Evolutionary conservation across 35 echinoderm and acorn worm species (phyloP).

Genomic region (Stichopus chloronotus): DNA sequence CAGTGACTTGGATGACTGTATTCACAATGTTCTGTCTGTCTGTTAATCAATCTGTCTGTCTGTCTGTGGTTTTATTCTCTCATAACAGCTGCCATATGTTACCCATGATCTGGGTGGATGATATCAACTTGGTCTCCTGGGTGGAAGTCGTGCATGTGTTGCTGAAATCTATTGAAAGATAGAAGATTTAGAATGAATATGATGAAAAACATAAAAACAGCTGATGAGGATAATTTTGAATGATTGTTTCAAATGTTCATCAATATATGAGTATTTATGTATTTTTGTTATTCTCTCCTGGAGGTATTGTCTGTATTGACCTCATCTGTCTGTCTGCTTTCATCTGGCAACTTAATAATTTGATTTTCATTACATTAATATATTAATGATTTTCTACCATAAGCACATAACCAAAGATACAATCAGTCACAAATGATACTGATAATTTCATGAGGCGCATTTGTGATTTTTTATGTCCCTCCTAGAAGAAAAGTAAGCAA

Average conservation of each 20-base stretch:
- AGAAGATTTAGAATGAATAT: background rate
- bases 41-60: too few relatives aligned
- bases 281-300: background rate
- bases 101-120: background rate
- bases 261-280: background rate
- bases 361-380: too few relatives aligned
- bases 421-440: too few relatives aligned
- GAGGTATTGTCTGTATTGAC: background rate
- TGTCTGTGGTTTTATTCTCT: background rate
- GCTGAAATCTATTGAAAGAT: constrained; percentile 68
- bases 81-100: background rate
- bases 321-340: too few relatives aligned
- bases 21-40: too few relatives aligned
- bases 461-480: too few relatives aligned
- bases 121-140: constrained; percentile 60
- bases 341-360: too few relatives aligned
- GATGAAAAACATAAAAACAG: background rate
- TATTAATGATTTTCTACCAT: too few relatives aligned
- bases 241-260: background rate
- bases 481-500: too few relatives aligned
- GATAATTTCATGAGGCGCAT: too few relatives aligned
- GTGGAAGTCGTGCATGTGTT: constrained; percentile 87
- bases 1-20: too few relatives aligned
- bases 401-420: too few relatives aligned
- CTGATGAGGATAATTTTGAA: background rate